A percentile compares a stretch with the other conserved stretches of the same genome.
These are phyloP conservation scores for Mylabris sibirica DNA, from an alignment of 2,888 invertebrate genomes.

Conservation along the genomic window DNA sequence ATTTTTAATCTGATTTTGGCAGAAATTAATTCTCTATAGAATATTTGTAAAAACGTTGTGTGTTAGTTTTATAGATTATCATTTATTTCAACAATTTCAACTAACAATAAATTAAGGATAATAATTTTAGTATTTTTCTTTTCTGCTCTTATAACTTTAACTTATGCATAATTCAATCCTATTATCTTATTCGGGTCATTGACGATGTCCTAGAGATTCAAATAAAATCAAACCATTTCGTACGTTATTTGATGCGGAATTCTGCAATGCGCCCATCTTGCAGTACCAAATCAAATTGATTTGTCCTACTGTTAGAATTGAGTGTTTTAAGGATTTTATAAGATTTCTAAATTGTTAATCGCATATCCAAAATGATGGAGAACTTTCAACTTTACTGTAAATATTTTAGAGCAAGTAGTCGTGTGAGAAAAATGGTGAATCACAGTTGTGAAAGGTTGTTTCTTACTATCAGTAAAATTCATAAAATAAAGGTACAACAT, in stretches of 20 bases:
- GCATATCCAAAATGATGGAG: slow-evolving; percentile 30
- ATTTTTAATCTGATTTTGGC: slow-evolving; percentile 32
- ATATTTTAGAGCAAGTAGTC: slow-evolving; percentile 35
- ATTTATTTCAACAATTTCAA: slow-evolving; percentile 21
- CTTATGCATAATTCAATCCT: slow-evolving; percentile 9
- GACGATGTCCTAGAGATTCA: slow-evolving; percentile 18
- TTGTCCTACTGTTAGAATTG: slow-evolving; percentile 33
- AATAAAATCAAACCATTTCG: slow-evolving; percentile 7
- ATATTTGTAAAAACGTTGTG: slow-evolving; percentile 26
- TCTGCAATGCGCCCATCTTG: slow-evolving; percentile 47
- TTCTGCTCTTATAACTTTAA: not conserved
- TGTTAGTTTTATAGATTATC: slow-evolving; percentile 31
- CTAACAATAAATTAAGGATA: not conserved
- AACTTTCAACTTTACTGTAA: slow-evolving; percentile 40
- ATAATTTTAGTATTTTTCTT: not conserved
- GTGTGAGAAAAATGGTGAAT: slow-evolving; percentile 12
- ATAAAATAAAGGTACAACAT: slow-evolving; percentile 24
- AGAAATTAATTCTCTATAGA: slow-evolving; percentile 28
- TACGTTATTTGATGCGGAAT: slow-evolving; percentile 26
- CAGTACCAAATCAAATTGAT: slow-evolving; percentile 40
- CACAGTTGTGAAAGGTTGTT: slow-evolving; percentile 2
- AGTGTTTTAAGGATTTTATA: slow-evolving; percentile 19
- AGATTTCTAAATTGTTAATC: slow-evolving; percentile 14
- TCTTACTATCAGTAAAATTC: slow-evolving; percentile 4
- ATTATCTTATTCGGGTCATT: not conserved